These are phyloP conservation scores for Eupelmus urozonus DNA, from an alignment of 2,888 invertebrate species.

Conservation along the genomic window DNA sequence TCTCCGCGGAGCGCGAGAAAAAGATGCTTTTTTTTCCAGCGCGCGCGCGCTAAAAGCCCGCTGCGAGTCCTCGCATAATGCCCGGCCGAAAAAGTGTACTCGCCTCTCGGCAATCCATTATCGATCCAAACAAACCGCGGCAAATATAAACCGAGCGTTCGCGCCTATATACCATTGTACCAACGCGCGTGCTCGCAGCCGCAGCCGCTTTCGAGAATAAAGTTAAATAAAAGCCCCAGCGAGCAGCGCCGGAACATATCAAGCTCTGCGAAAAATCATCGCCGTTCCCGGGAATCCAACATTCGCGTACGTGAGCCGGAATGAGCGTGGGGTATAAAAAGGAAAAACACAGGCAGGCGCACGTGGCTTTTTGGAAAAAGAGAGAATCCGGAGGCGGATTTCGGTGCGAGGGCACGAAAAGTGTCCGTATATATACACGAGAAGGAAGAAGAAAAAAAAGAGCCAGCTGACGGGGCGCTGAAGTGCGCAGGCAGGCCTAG, in stretches of 20 bases:
- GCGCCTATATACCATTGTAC: constrained; percentile 1
- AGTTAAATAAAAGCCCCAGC: constrained; percentile 11
- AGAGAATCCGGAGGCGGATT: background rate
- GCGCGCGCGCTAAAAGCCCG: constrained; percentile 37
- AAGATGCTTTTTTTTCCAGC: background rate
- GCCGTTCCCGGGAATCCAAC: constrained; percentile 9
- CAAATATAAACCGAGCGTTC: background rate
- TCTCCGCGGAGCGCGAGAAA: background rate
- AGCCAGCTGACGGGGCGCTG: background rate
- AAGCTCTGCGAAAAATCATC: background rate
- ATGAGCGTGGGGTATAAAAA: constrained; percentile 35
- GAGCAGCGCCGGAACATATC: too few relatives aligned
- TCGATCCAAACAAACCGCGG: constrained; percentile 31
- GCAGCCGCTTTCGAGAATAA: background rate
- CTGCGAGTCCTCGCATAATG: background rate
- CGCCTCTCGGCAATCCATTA: constrained; percentile 39
- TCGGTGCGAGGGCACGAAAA: background rate
- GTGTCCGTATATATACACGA: background rate
- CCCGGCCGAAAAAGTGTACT: constrained; percentile 10
- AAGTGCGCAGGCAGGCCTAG: background rate
- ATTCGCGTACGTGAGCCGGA: constrained; percentile 40
- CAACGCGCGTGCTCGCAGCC: background rate
- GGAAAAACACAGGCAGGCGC: background rate
- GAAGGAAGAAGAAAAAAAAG: background rate
- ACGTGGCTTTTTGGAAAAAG: background rate